Base-by-base conservation (phyloP, 2,888 invertebrate genomes). In the Dynastes tityus region DNA sequence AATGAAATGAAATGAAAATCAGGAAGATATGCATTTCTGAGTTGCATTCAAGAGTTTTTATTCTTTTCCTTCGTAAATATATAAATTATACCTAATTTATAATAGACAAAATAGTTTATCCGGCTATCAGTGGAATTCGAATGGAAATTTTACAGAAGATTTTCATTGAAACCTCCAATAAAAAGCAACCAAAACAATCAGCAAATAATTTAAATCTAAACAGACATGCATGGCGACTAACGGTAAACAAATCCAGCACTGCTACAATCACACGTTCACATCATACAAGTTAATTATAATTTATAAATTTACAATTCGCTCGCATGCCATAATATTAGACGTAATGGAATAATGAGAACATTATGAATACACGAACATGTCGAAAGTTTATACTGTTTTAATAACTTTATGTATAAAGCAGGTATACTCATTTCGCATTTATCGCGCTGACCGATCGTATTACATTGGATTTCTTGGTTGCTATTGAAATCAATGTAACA, bases 371-470 rank as follows among this genome's bases (percentile, higher is more conserved):
- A 13, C 40, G 65, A n/a, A 37, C 16, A 65, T 16, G 6, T 65
- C 40, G 37, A n/a, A 37, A 65, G 40, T 65, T 65, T 37, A 65
- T 65, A 37, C 40, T 37, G 16, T 13, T 65, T 65, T 37, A 37
- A 65, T 65, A 16, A 37, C 65, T 65, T 65, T 40, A 65, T 65
- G 13, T 53, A 53, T 40, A 65, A 65, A 65, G 65, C 16, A 37
- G 13, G 6, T 65, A n/a, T 65, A 16, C 65, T 4, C 16, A 13
- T 53, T 53, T 16, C 13, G 16, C 16, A 65, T 65, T 65, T 65
- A 65, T 65, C 65, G 37, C 37, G 37, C 40, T 6, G n/a, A 65
- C 2, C 65, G 65, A 37, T 65, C 53, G n/a, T 53, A 16, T 16
- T 53, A 2, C 13, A 53, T 16, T 53, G 6, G 5, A 3, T 53